Base-by-base conservation (phyloP, 2,797 vertebrate species). In the Darevskia mixta region DNA sequence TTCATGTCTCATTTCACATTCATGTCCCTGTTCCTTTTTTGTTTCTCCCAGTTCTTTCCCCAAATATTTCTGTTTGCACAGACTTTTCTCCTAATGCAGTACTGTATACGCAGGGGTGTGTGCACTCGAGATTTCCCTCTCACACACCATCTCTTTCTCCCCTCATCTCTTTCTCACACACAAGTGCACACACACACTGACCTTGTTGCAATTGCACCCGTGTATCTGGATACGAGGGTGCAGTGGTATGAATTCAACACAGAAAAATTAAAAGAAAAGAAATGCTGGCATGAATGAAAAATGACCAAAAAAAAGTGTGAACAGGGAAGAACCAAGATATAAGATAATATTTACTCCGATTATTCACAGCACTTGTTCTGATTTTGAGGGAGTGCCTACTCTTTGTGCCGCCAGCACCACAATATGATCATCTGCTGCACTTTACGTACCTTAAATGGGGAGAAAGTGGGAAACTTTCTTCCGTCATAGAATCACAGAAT, bases 1-100 rank as follows among this genome's bases (percentile, higher is more conserved):
- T 85, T 85, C 71, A 81, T 66, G 41, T 81, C 41, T 82, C 55
- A 76, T 85, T 81, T 67, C 71, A 67, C 58, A 81, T 86, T 89
- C 73, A 25, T 23, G 49, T 87, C 67, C 67, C 13, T 81, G 5
- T 32, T 87, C 58, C 38, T 82, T 82, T n/a, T 82, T 43, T 11
- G 23, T 87, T 20, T 27, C 45, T 79, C 45, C 77, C 77, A 79
- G 77, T 79, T 71, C 41, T 7, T 45, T 76, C 29, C 72, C 23
- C 20, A 73, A 49, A 77, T 6, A 38, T 55, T 87, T 67, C 29
- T 55, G 38, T 66, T 45, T 87, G 69, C n/a, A 66, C 17, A 76
- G 27, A 71, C 41, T 64, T 8, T 55, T 89, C 25, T 75, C 55
- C 35, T 43, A 49, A 32, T 43, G 41, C 41, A 43, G 41, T 3